phyloP scores from a whole-genome alignment of 2,113 vertebrate species.

The Saimiri boliviensis region DNA sequence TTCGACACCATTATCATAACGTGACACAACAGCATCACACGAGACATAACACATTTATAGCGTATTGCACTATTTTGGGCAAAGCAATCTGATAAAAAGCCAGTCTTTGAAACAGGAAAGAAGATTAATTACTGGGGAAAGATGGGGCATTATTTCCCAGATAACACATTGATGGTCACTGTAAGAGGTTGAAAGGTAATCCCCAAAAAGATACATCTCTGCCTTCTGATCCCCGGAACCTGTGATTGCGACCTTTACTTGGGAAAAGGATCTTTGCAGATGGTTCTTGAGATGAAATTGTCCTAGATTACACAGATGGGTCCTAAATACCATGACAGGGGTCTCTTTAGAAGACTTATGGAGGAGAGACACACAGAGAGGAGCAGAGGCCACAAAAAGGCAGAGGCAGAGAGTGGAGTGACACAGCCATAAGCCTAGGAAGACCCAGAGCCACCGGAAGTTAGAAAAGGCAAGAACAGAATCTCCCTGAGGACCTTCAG shows the following conservation, averaged over 20 bases:
- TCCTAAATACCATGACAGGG: background rate
- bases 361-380: background rate
- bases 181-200: background rate
- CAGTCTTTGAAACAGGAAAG: background rate
- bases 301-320: background rate
- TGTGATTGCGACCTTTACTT: fast-evolving
- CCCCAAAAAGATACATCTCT: background rate
- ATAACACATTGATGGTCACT: too few species aligned
- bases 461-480: too few species aligned
- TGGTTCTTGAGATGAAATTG: background rate
- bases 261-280: background rate
- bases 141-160: background rate
- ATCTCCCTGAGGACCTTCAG: background rate
- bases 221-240: background rate
- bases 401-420: too few species aligned
- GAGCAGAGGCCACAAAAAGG: fast-evolving
- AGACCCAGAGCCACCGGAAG: fast-evolving
- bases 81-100: background rate
- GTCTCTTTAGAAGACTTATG: background rate
- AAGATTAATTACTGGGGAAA: too few species aligned
- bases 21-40: background rate
- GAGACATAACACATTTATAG: background rate
- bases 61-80: background rate
- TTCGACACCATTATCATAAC: background rate
- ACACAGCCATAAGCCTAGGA: fast-evolving